A percentile compares a stretch with the other conserved stretches of the same genome.
phyloP scores from a whole-genome alignment of 1,140 invertebrate species.

The Polypedilum pembai region DNA sequence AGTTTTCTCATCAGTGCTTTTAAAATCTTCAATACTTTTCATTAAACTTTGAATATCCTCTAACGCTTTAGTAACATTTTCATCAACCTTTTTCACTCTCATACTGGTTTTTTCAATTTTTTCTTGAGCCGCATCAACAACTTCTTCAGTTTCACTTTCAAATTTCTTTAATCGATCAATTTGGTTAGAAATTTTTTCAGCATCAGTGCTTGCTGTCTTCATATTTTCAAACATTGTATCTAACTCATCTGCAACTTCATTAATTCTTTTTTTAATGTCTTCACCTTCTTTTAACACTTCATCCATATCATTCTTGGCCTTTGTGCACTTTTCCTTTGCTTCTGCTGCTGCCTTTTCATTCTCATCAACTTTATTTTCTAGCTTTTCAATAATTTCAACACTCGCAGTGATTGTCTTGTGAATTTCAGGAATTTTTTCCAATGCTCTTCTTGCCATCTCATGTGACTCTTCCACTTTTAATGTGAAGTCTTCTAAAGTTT shows the following conservation, averaged over 20 bases:
- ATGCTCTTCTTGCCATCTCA: background rate
- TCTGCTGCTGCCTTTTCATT: background rate
- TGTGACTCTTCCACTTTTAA: background rate
- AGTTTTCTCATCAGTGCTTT: background rate
- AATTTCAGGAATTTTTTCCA: conserved; percentile 24
- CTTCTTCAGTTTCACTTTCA: background rate
- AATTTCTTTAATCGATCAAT: background rate
- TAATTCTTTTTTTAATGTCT: background rate
- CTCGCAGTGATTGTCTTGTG: background rate
- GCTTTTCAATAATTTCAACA: background rate
- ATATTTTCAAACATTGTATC: background rate
- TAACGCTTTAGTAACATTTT: background rate
- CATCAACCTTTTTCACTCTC: background rate
- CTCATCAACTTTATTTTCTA: background rate
- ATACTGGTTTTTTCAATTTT: background rate
- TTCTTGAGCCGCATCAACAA: background rate
- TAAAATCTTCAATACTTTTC: background rate
- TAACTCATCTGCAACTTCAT: background rate
- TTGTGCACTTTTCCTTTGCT: background rate
- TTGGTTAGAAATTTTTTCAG: background rate
- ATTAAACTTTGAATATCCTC: background rate
- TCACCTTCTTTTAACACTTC: background rate
- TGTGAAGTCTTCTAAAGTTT: background rate
- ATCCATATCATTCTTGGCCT: background rate
- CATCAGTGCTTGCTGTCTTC: background rate